phyloP scores from a whole-genome alignment of 2,113 vertebrate species.

The Xenopus tropicalis region UCB_Xtro_10.0 CM004448.2:106629501-106630000 shows the following conservation, averaged over 20 bases:
- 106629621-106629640: slow-evolving; percentile 43
- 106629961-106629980: too few species aligned
- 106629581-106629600: slow-evolving; percentile 42
- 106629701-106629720: slow-evolving; percentile 45
- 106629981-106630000: too few species aligned
- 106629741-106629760: slow-evolving; percentile 19
- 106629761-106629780: slow-evolving; percentile 34
- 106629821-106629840: slow-evolving; percentile 32
- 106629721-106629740: slow-evolving; percentile 32
- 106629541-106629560: slow-evolving; percentile 41
- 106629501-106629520: slow-evolving; percentile 7
- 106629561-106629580: slow-evolving; percentile 27
- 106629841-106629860: not conserved
- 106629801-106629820: slow-evolving; percentile 23
- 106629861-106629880: not conserved
- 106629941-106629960: not conserved
- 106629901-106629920: not conserved
- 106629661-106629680: slow-evolving; percentile 40
- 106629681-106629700: slow-evolving; percentile 41
- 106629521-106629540: slow-evolving; percentile 24
- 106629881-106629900: not conserved
- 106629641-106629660: slow-evolving; percentile 18
- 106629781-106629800: slow-evolving; percentile 26
- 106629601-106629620: slow-evolving; percentile 44
- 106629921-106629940: not conserved